Evolutionary conservation across 2,797 vertebrate genomes (phyloP), one percentile per base, ranked within the genome.

Genomic region (Phoeniculus purpureus): DNA sequence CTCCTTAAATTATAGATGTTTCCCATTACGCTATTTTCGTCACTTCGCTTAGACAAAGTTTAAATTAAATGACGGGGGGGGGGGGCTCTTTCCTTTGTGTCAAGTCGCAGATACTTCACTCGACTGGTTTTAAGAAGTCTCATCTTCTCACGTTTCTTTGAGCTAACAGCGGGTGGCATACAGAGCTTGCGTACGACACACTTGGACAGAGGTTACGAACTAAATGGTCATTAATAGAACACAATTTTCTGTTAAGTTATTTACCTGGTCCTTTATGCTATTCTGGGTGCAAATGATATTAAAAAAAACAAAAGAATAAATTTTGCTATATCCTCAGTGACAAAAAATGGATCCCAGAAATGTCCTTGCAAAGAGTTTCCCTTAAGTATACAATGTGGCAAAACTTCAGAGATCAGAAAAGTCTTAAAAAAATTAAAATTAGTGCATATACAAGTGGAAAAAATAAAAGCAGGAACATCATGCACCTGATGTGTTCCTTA

Each of bases 381-480:
- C 97, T 98, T 97, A 97, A 97, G 96, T 97, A 97, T 97, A 97
- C 95, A 97, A 97, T 97, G 97, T 97, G 97, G 97, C 97, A 97
- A 97, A 98, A 97, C 95, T 96, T 97, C 96, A 96, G 96, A 97
- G 97, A 97, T 97, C 98, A 98, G 97, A 98, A 98, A 98, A 98
- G 97, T 98, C 96, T 97, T 98, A 97, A 98, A 98, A 97, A 99
- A 99, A 98, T 98, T 97, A 99, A 98, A 99, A 99, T 98, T 99
- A 99, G 99, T 99, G 99, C 99, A 99, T 98, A 98, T 98, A 98
- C 98, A 97, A 98, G 98, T 98, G 97, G 98, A 98, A 98, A 98
- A 98, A 98, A 96, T 98, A 98, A 98, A 98, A 99, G 98, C 98
- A 98, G 98, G 98, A 98, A 98, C 98, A 97, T 97, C 98, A 98